A percentile compares a stretch with the other conserved stretches of the same genome.
These are phyloP conservation scores for Drosophila sulfurigaster DNA, from an alignment of 1,140 invertebrate species.

Conservation along the genomic window DNA sequence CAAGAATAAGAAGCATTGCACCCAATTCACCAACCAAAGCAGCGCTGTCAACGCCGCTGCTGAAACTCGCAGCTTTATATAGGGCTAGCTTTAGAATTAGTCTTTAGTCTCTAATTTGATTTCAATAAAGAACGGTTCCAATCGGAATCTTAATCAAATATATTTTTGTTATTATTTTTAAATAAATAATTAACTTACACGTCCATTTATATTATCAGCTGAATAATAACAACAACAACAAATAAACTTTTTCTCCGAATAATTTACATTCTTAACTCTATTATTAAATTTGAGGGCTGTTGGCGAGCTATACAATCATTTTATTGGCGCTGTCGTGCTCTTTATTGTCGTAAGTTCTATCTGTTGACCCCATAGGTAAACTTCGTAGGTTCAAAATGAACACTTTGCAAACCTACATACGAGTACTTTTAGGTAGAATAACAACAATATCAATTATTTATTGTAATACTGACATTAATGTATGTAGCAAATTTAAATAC, in stretches of 20 bases:
- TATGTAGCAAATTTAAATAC: conserved; percentile 44
- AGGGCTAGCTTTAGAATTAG: too few relatives aligned
- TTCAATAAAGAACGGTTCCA: too few relatives aligned
- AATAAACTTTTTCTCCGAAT: conserved; percentile 26
- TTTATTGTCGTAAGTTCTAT: conserved; percentile 83
- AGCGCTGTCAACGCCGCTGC: too few relatives aligned
- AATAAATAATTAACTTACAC: too few relatives aligned
- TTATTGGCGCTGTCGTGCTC: conserved; percentile 84
- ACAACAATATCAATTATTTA: conserved; percentile 20
- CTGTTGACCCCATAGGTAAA: conserved; percentile 58
- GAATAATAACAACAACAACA: conserved; percentile 11
- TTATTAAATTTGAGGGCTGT: conserved; percentile 80
- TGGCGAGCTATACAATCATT: conserved; percentile 83
- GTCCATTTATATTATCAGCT: conserved; percentile 6
- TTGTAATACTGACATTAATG: conserved; percentile 32
- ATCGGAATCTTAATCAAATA: too few relatives aligned
- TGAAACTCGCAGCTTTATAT: too few relatives aligned
- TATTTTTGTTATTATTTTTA: too few relatives aligned
- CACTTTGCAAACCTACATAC: conserved; percentile 29
- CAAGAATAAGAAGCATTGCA: too few relatives aligned
- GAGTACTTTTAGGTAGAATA: conserved; percentile 45
- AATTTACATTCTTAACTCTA: conserved; percentile 58
- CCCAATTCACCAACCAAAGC: too few relatives aligned
- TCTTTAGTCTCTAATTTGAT: too few relatives aligned
- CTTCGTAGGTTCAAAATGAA: conserved; percentile 57